Evolutionary conservation across 2,888 invertebrate species (phyloP).

Genomic region (Noctuana brunneofusca): DNA sequence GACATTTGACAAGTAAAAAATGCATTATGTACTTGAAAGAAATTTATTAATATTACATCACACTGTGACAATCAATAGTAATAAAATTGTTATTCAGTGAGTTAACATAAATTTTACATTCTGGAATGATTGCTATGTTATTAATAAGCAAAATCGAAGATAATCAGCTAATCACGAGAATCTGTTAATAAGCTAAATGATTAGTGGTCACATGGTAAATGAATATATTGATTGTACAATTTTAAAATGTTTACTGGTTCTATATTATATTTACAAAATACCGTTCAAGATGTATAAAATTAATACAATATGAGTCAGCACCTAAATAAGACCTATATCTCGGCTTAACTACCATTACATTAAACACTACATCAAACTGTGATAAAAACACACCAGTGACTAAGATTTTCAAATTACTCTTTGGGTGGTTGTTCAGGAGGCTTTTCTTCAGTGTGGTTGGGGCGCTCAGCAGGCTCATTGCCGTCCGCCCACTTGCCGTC

Average conservation of each 20-base stretch:
- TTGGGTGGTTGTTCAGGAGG: constrained; percentile 66
- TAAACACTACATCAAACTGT: constrained; percentile 30
- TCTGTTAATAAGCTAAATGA: constrained; percentile 12
- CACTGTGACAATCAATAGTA: constrained; percentile 7
- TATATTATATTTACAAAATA: constrained; percentile 42
- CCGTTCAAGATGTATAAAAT: constrained; percentile 24
- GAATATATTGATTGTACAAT: constrained; percentile 33
- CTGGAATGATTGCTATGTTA: constrained; percentile 23
- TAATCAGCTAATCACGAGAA: neutral
- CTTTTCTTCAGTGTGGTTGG: constrained; percentile 61
- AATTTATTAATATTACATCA: constrained; percentile 25
- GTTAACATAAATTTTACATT: constrained; percentile 21
- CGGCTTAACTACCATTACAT: constrained; percentile 24
- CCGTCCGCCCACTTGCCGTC: constrained; percentile 87
- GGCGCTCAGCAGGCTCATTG: constrained; percentile 69
- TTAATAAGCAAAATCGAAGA: constrained; percentile 12
- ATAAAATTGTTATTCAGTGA: constrained; percentile 18
- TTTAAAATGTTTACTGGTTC: constrained; percentile 27
- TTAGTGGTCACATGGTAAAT: constrained; percentile 14
- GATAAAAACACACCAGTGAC: constrained; percentile 21
- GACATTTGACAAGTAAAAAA: constrained; percentile 8
- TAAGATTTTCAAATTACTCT: constrained; percentile 48
- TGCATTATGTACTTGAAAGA: constrained; percentile 13
- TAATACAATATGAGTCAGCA: constrained; percentile 36
- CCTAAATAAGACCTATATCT: constrained; percentile 35